These are phyloP conservation scores for Drosophila cracens DNA, from an alignment of 2,888 invertebrate genomes.

Conservation along the genomic window DNA sequence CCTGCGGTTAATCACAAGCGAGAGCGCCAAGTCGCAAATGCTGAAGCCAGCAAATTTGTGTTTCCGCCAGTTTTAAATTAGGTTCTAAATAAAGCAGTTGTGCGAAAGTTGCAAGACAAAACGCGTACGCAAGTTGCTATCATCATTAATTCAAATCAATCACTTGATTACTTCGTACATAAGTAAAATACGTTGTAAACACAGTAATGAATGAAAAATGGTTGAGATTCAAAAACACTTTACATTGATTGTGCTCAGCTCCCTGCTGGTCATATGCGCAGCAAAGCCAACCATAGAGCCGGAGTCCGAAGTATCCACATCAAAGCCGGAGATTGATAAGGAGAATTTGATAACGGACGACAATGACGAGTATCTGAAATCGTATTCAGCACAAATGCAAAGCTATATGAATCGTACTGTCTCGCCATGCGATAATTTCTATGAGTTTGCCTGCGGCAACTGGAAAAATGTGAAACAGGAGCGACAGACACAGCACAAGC, in stretches of 20 bases:
- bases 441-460: slow-evolving; percentile 83
- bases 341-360: slow-evolving; percentile 51
- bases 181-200: slow-evolving; percentile 17
- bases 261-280: slow-evolving; percentile 14
- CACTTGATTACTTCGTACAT: slow-evolving; percentile 30
- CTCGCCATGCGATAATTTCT: slow-evolving; percentile 82
- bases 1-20: slow-evolving; percentile 12
- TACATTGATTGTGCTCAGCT: slow-evolving; percentile 20
- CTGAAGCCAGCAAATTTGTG: slow-evolving; percentile 25
- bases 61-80: slow-evolving; percentile 51
- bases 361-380: slow-evolving; percentile 46
- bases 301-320: background rate
- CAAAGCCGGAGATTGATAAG: slow-evolving; percentile 14
- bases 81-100: slow-evolving; percentile 50
- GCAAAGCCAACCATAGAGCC: slow-evolving; percentile 39
- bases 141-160: slow-evolving; percentile 48
- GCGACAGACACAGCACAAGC: slow-evolving; percentile 61
- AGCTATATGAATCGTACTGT: slow-evolving; percentile 80
- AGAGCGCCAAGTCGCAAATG: slow-evolving; percentile 13
- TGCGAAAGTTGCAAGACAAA: slow-evolving; percentile 13
- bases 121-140: slow-evolving; percentile 10
- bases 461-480: slow-evolving; percentile 72
- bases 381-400: slow-evolving; percentile 75
- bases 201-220: slow-evolving; percentile 43
- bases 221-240: slow-evolving; percentile 25